Conservation (phyloP, 1,140 invertebrate species). For the Neodiprion virginianus region DNA sequence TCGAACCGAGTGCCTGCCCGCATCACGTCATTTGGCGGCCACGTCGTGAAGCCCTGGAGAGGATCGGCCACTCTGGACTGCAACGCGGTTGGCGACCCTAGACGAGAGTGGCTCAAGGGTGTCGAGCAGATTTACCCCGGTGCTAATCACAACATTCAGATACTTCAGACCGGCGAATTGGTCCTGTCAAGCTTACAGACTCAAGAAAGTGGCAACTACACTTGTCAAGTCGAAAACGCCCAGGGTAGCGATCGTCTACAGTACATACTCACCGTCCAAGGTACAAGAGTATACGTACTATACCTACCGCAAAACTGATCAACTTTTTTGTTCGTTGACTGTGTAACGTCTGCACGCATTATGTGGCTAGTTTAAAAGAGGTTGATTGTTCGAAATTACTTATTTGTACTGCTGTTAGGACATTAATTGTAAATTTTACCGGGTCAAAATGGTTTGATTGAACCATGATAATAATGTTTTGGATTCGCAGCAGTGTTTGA, state of each 20-base stretch:
- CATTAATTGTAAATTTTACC: too few relatives aligned
- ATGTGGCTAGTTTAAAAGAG: too few relatives aligned
- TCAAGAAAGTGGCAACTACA: conserved; percentile 76
- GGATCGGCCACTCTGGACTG: conserved; percentile 70
- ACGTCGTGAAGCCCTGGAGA: conserved; percentile 70
- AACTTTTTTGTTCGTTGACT: too few relatives aligned
- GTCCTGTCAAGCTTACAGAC: conserved; percentile 70
- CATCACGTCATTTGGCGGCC: conserved; percentile 74
- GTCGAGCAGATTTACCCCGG: conserved; percentile 57
- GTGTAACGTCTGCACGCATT: too few relatives aligned
- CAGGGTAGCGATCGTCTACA: conserved; percentile 72
- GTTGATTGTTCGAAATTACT: too few relatives aligned
- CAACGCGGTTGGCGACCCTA: conserved; percentile 71
- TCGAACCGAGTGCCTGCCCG: conserved; percentile 69
- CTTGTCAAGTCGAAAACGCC: conserved; percentile 77
- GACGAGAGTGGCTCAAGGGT: conserved; percentile 71
- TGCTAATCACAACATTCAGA: conserved; percentile 65
- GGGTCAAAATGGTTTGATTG: too few relatives aligned
- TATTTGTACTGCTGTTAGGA: too few relatives aligned
- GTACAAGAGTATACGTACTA: conserved; percentile 33
- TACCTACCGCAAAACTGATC: too few relatives aligned
- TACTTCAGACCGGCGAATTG: conserved; percentile 70
- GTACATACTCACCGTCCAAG: conserved; percentile 69
- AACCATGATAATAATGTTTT: too few relatives aligned
- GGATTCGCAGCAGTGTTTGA: too few relatives aligned